phyloP scores from a whole-genome alignment of 2,113 vertebrate species.

The Nesogale talazaci region DNA sequence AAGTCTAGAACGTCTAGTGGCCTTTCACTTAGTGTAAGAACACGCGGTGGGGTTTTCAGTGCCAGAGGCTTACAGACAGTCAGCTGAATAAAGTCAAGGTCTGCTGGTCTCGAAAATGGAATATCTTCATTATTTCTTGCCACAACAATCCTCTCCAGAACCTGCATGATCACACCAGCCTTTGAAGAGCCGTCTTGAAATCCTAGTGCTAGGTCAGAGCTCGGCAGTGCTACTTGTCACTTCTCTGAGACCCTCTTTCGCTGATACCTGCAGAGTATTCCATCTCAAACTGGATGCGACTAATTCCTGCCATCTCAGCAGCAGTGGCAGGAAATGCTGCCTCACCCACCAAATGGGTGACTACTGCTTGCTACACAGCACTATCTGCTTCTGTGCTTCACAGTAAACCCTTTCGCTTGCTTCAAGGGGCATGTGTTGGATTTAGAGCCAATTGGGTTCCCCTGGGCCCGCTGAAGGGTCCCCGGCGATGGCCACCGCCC shows the following conservation, averaged over 20 bases:
- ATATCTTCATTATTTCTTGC: conserved; percentile 90
- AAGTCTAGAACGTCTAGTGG: conserved; percentile 96
- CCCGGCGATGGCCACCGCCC: conserved; percentile 46
- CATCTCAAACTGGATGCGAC: conserved; percentile 96
- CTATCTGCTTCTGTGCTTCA: conserved; percentile 80
- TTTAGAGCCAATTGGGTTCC: conserved; percentile 65
- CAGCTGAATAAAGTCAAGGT: conserved; percentile 96
- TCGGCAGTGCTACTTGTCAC: conserved; percentile 93
- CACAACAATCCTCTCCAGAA: conserved; percentile 96
- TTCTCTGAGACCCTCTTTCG: conserved; percentile 98
- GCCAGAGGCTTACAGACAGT: conserved; percentile 92
- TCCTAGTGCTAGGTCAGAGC: conserved; percentile 85
- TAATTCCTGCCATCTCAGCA: conserved; percentile 97
- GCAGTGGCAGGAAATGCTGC: conserved; percentile 93
- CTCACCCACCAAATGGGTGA: conserved; percentile 89
- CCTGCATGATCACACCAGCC: conserved; percentile 93
- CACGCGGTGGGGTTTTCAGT: conserved; percentile 96
- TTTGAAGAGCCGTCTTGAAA: conserved; percentile 85
- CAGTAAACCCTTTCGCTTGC: conserved; percentile 73
- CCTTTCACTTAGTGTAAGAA: conserved; percentile 95
- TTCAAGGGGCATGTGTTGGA: conserved; percentile 58
- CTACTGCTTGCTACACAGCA: conserved; percentile 60
- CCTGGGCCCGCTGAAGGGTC: conserved; percentile 61
- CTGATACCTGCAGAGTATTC: conserved; percentile 98
- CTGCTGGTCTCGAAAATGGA: conserved; percentile 93